Conservation (phyloP, 2,888 invertebrate species). For the Yponomeuta sedellus region DNA sequence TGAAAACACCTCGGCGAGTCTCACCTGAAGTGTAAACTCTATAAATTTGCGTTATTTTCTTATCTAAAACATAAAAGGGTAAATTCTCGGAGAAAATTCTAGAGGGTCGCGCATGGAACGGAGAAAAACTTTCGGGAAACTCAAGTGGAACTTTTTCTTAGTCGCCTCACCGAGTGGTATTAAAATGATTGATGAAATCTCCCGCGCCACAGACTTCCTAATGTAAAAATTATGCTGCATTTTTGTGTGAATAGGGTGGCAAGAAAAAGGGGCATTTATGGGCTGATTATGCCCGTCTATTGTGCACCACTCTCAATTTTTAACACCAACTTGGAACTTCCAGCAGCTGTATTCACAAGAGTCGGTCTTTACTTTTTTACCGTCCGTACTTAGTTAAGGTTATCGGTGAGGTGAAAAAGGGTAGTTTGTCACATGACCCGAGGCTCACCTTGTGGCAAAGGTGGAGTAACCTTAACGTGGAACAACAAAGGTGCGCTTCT, state of each 20-base stretch:
- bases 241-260: neutral
- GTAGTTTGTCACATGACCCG: neutral
- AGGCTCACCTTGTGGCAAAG: neutral
- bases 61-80: neutral
- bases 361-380: neutral
- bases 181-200: slow-evolving; percentile 15
- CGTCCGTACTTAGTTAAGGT: neutral
- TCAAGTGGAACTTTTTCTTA: slow-evolving; percentile 6
- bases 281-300: neutral
- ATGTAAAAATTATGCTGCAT: slow-evolving; percentile 8
- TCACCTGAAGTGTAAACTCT: neutral
- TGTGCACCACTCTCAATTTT: neutral
- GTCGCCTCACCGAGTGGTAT: slow-evolving; percentile 6
- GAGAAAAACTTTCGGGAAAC: slow-evolving; percentile 13
- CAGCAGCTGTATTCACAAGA: too few relatives aligned
- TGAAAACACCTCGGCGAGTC: neutral
- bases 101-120: neutral
- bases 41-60: slow-evolving; percentile 1
- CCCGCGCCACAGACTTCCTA: neutral
- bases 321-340: neutral
- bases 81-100: neutral
- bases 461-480: neutral
- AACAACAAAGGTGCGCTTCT: slow-evolving; percentile 11
- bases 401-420: neutral
- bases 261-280: neutral